Evolutionary conservation across 2,797 vertebrate genomes (phyloP).

Genomic region (Podargus strigoides): DNA sequence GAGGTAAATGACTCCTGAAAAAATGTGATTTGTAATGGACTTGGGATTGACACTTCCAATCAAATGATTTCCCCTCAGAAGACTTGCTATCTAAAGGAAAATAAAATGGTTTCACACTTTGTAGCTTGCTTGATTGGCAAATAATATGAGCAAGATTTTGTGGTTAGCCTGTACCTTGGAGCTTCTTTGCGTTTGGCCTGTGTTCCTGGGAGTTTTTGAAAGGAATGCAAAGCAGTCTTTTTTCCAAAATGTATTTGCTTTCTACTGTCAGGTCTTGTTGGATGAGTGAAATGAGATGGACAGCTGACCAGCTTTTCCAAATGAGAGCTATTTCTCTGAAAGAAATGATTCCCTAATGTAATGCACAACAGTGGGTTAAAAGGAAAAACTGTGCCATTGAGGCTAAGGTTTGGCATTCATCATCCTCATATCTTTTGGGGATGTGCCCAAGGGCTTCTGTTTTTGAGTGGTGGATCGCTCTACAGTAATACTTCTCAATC

Average conservation of each 20-base stretch:
- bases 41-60: constrained; percentile 18
- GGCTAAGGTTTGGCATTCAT: background rate
- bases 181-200: background rate
- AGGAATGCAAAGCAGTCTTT: background rate
- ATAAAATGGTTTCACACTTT: constrained; percentile 47
- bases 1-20: background rate
- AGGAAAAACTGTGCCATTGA: background rate
- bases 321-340: background rate
- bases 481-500: background rate
- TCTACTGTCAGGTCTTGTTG: background rate
- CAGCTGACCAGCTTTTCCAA: background rate
- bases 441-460: background rate
- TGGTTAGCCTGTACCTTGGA: background rate
- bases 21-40: background rate
- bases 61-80: background rate
- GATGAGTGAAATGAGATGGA: background rate
- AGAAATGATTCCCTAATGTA: background rate
- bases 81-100: background rate
- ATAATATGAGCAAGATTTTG: constrained; percentile 4
- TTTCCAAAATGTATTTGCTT: background rate
- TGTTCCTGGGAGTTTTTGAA: constrained; percentile 11
- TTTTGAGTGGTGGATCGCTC: background rate
- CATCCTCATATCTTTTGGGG: background rate
- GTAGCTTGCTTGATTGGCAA: constrained; percentile 36
- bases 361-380: background rate